These are phyloP conservation scores for Atherix ibis DNA, from an alignment of 2,888 invertebrate species.

Conservation along the genomic window DNA sequence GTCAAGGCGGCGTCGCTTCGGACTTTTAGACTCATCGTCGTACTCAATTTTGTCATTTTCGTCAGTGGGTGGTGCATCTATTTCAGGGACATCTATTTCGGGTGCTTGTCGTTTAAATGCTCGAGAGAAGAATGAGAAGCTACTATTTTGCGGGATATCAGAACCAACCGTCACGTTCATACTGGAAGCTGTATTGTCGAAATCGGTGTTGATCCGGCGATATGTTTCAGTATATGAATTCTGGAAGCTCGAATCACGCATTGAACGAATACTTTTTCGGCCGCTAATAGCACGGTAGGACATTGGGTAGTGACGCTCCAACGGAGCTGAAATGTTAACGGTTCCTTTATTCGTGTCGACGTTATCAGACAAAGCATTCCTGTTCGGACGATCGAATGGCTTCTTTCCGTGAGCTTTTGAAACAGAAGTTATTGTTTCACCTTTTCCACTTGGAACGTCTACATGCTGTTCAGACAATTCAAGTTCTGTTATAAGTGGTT, in stretches of 20 bases:
- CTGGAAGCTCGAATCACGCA: slow-evolving; percentile 18
- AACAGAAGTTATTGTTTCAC: too few species aligned
- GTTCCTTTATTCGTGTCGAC: too few species aligned
- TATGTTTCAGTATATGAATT: slow-evolving; percentile 21
- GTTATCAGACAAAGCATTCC: too few species aligned
- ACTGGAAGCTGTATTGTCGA: slow-evolving; percentile 26
- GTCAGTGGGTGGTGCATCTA: neutral
- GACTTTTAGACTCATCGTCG: slow-evolving; percentile 16
- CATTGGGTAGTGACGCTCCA: neutral
- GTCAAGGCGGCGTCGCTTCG: slow-evolving; percentile 26
- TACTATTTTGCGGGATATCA: neutral
- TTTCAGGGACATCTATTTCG: too few species aligned
- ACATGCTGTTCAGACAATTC: too few species aligned
- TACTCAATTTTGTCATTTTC: neutral
- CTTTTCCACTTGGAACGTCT: too few species aligned
- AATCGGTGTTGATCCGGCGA: slow-evolving; percentile 23
- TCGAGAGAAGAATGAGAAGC: neutral
- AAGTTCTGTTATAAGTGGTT: too few species aligned
- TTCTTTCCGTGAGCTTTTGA: too few species aligned
- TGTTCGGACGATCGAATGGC: too few species aligned
- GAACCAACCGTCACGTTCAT: slow-evolving; percentile 28
- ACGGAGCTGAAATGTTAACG: neutral
- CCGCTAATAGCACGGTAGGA: slow-evolving; percentile 21
- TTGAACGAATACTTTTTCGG: slow-evolving; percentile 24
- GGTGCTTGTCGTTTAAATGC: neutral